Percentiles rank a stretch among this genome's conserved stretches.
Evolutionary conservation across 2,888 invertebrate genomes (phyloP).

Genomic region (Panopea generosa): DNA sequence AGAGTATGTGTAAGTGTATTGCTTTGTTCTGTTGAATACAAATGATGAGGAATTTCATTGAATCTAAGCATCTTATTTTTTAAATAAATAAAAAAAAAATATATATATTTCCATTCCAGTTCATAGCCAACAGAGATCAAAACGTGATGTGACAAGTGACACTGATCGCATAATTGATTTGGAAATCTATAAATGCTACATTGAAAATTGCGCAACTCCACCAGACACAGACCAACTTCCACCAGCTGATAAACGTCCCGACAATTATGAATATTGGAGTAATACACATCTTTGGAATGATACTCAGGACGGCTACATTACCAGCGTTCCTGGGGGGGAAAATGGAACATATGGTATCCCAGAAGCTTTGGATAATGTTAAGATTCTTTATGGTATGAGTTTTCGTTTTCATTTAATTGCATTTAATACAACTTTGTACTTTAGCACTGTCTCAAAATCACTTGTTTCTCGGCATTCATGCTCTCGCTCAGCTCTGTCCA

Average conservation of each 20-base stretch:
- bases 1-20: no score
- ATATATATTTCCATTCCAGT: slow-evolving; percentile 44
- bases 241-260: slow-evolving; percentile 42
- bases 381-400: slow-evolving; percentile 33
- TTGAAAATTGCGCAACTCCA: slow-evolving; percentile 76
- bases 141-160: slow-evolving; percentile 12
- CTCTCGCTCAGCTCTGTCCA: no score
- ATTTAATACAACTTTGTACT: no score
- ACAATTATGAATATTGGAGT: slow-evolving; percentile 43
- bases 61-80: no score
- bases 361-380: slow-evolving; percentile 49
- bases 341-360: slow-evolving; percentile 48
- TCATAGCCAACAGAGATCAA: slow-evolving; percentile 31
- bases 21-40: no score
- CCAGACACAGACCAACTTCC: slow-evolving; percentile 70
- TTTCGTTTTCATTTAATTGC: no score
- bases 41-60: no score
- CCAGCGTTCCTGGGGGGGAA: slow-evolving; percentile 14
- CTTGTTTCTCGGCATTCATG: no score
- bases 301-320: slow-evolving; percentile 31
- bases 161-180: slow-evolving; percentile 25
- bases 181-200: slow-evolving; percentile 71
- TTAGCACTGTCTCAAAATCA: no score
- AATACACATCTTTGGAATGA: slow-evolving; percentile 35
- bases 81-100: no score